Base-by-base conservation (phyloP, 2,888 invertebrate species). In the Trachelus stipa region DNA sequence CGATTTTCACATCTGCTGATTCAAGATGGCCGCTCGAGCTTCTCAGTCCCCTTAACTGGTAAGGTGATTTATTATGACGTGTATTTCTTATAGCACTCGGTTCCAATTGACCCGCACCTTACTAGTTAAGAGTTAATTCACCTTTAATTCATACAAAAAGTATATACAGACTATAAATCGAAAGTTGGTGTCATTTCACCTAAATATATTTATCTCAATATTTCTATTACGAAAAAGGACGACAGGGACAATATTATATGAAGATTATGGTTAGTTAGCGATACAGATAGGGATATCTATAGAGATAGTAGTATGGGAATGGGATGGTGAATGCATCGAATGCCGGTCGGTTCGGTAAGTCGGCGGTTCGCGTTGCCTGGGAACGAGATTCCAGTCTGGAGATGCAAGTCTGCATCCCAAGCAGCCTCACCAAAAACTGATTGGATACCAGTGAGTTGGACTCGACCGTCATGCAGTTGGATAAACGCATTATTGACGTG, bases 401-500 rank as follows among this genome's bases (percentile, higher is more conserved):
- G 80, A 82, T 81, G 80, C 80, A 76, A 74, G 83, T 78, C 82
- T 84, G 84, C 83, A 84, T 84, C 83, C 76, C 83, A 84, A 84
- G 74, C 82, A 84, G 83, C 81, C 81, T 73, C 76, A 82, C 80
- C 79, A 84, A 83, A 83, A 83, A 83, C 83, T 83, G 80, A 83
- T 83, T 83, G 82, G 82, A 34, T 31, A 23, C 56, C 56, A 56
- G 56, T 23, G 23, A 56, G 56, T 56, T 23, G 56, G 56, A 56
- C 56, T 56, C 23, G 56, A 56, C 56, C 56, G 15, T 56, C 56
- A 56, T 56, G 23, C 56, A 56, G 56, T 56, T 56, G 56, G 9
- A 23, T 9, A 56, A 56, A 9, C 23, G 56, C 23, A 56, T 56
- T 56, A 9, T 9, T 23, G 23, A 23, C 23, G 1, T 9, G 23